A percentile compares a stretch with the other conserved stretches of the same genome.
Conservation (phyloP, 2,888 invertebrate species). For the Volucella bombylans region DNA sequence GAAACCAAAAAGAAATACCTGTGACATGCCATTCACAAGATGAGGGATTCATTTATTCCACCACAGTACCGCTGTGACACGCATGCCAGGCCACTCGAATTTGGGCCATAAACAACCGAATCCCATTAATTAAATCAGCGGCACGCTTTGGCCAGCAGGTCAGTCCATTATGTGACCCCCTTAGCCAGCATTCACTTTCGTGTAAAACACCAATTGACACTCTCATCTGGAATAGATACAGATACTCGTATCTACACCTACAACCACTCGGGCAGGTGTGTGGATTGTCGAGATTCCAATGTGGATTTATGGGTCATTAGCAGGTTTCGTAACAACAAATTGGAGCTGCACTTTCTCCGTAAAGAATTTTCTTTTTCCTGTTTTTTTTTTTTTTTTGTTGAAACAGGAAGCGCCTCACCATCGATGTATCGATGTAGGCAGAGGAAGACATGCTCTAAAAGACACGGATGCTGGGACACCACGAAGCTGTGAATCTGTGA, state of each 20-base stretch:
- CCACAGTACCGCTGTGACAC: conserved; percentile 18
- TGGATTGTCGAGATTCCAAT: conserved; percentile 14
- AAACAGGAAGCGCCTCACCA: neutral
- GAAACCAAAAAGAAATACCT: conserved; percentile 17
- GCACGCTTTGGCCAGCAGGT: conserved; percentile 19
- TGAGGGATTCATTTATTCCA: conserved; percentile 16
- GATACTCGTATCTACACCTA: conserved; percentile 16
- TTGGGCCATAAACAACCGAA: conserved; percentile 59
- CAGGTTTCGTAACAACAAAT: conserved; percentile 58
- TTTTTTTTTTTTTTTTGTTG: conserved; percentile 18
- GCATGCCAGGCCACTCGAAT: conserved; percentile 19
- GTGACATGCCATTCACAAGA: conserved; percentile 24
- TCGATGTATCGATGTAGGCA: neutral
- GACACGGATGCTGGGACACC: too few species aligned
- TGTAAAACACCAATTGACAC: conserved; percentile 1
- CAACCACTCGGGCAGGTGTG: conserved; percentile 1
- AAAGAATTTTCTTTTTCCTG: conserved; percentile 19
- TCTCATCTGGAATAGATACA: conserved; percentile 25
- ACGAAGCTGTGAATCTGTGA: too few species aligned
- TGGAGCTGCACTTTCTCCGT: conserved; percentile 61
- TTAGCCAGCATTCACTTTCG: conserved; percentile 46
- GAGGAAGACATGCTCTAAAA: neutral
- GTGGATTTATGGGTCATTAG: conserved; percentile 63
- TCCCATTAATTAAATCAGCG: conserved; percentile 54
- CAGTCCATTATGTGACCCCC: conserved; percentile 24